Percentiles rank a stretch among this genome's conserved stretches.
phyloP scores from a whole-genome alignment of 2,113 vertebrate genomes.

The Jacana jacana region DNA sequence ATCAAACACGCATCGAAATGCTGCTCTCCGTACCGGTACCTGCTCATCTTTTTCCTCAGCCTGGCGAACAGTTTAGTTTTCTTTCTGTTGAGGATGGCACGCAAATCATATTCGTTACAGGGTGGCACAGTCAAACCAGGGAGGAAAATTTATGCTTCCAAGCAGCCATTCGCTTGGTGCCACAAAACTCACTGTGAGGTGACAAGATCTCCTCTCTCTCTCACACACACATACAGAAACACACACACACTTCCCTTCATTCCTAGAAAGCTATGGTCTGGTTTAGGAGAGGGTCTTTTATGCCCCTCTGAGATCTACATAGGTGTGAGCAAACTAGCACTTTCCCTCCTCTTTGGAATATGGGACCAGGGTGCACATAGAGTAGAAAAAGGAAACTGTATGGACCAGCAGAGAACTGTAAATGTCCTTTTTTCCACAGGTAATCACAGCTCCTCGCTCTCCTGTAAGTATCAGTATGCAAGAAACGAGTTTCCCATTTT shows the following conservation, averaged over 20 bases:
- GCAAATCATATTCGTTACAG: slow-evolving; percentile 60
- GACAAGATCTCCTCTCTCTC: not conserved
- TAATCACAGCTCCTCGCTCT: not conserved
- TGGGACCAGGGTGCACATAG: not conserved
- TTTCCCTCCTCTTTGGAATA: not conserved
- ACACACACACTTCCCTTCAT: not conserved
- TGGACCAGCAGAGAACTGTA: not conserved
- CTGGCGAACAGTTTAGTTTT: slow-evolving; percentile 84
- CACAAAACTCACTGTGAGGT: not conserved
- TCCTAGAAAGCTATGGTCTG: not conserved
- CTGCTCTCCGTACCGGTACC: slow-evolving; percentile 71
- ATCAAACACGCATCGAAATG: not conserved
- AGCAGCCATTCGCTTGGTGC: not conserved
- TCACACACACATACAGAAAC: not conserved
- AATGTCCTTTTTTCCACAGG: not conserved
- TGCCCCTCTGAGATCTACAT: not conserved
- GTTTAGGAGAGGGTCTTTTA: not conserved
- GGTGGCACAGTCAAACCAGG: slow-evolving; percentile 39
- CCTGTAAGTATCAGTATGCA: not conserved
- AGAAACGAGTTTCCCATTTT: not conserved
- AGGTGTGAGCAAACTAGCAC: not conserved
- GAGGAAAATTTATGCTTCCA: slow-evolving; percentile 34
- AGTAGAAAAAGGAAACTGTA: not conserved
- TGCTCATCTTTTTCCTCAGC: slow-evolving; percentile 83
- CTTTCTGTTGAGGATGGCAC: slow-evolving; percentile 80